phyloP scores from a whole-genome alignment of 2,888 invertebrate species.

The Philopedon plagiatum region DNA sequence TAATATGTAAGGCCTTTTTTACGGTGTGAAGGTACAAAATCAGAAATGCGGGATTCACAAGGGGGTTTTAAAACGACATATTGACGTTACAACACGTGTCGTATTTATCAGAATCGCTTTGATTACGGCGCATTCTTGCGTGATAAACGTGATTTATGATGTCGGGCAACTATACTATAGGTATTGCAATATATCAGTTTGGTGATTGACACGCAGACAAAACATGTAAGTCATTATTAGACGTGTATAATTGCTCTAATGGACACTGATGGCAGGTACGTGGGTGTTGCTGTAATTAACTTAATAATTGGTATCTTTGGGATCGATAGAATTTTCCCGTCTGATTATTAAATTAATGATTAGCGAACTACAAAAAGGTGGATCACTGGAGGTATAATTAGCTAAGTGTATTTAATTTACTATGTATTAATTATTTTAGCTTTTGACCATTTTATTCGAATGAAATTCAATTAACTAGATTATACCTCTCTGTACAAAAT shows the following conservation, averaged over 20 bases:
- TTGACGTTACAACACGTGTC: too few species aligned
- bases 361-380: background rate
- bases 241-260: constrained; percentile 2
- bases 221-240: background rate
- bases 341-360: constrained; percentile 9
- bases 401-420: constrained; percentile 12
- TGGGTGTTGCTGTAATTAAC: constrained; percentile 6
- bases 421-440: background rate
- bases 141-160: background rate
- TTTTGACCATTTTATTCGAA: background rate
- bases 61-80: too few species aligned
- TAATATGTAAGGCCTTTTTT: too few species aligned
- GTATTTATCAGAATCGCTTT: background rate
- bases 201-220: background rate
- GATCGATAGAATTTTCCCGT: constrained; percentile 2
- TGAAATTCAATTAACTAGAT: background rate
- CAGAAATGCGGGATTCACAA: too few species aligned
- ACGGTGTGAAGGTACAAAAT: too few species aligned
- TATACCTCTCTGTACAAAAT: too few species aligned
- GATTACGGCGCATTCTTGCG: background rate
- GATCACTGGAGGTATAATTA: constrained; percentile 5
- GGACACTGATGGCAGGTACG: background rate
- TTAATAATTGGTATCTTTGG: constrained; percentile 2
- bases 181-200: background rate
- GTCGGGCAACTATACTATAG: background rate